A percentile compares a stretch with the other conserved stretches of the same genome.
These are phyloP conservation scores for Globodera ellingtonae DNA, from an alignment of 1,140 invertebrate species.

Conservation along the genomic window DNA sequence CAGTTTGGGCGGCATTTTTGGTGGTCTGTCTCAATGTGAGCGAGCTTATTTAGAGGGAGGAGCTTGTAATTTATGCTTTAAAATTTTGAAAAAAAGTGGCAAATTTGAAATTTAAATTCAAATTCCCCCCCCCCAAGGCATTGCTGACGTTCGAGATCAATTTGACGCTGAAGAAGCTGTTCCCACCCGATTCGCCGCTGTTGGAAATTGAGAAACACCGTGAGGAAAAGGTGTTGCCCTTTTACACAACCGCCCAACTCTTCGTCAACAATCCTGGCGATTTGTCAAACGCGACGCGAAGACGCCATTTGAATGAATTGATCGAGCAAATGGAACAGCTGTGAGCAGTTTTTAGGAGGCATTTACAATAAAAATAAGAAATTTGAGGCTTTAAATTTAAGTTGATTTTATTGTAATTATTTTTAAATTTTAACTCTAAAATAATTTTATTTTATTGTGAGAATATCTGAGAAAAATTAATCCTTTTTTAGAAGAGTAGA, in stretches of 20 bases:
- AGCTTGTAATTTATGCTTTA: neutral
- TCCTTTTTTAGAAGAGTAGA: too few species aligned
- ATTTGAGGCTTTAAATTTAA: too few species aligned
- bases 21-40: conserved; percentile 43
- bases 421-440: too few species aligned
- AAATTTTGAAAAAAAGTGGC: neutral
- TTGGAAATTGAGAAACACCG: conserved; percentile 59
- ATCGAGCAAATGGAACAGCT: conserved; percentile 58
- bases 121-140: conserved; percentile 29
- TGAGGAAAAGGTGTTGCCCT: conserved; percentile 59
- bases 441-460: too few species aligned
- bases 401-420: too few species aligned
- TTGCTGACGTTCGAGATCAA: conserved; percentile 62
- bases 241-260: conserved; percentile 61
- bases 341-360: conserved; percentile 10
- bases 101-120: neutral
- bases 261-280: conserved; percentile 64
- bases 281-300: conserved; percentile 50
- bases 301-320: conserved; percentile 51
- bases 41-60: neutral
- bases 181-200: conserved; percentile 59
- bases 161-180: conserved; percentile 60
- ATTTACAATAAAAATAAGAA: too few species aligned
- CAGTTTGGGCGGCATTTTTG: conserved; percentile 36
- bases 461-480: too few species aligned